A percentile compares a stretch with the other conserved stretches of the same genome.
Conservation (phyloP, 2,113 vertebrate genomes). For the Climacteris rufus region DNA sequence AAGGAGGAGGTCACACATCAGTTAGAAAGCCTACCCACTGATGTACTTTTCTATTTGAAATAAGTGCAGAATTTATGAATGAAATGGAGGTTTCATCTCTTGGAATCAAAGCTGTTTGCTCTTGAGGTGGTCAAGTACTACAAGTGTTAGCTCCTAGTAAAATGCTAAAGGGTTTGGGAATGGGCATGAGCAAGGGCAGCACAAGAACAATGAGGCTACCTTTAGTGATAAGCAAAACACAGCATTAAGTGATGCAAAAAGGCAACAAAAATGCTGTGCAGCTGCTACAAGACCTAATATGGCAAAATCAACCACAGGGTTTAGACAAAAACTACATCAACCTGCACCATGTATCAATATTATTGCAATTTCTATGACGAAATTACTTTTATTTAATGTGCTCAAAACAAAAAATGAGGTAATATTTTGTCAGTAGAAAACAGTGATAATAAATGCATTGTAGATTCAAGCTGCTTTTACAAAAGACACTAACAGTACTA, state of each 20-base stretch:
- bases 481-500: neutral
- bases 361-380: neutral
- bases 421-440: neutral
- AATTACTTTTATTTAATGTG: neutral
- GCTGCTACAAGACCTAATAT: neutral
- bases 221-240: neutral
- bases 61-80: neutral
- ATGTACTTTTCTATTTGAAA: neutral
- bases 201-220: neutral
- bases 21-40: neutral
- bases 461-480: neutral
- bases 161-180: neutral
- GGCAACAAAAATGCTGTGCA: neutral
- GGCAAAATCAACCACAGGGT: neutral
- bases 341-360: accelerated
- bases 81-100: neutral
- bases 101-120: neutral
- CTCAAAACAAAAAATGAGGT: neutral
- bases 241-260: neutral
- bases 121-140: neutral
- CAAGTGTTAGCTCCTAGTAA: neutral
- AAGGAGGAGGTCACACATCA: neutral
- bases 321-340: neutral
- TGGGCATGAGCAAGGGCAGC: neutral
- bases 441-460: neutral